A percentile compares a stretch with the other conserved stretches of the same genome.
Evolutionary conservation across 1,140 invertebrate genomes (phyloP).

Genomic region (Babylonia areolata): DNA sequence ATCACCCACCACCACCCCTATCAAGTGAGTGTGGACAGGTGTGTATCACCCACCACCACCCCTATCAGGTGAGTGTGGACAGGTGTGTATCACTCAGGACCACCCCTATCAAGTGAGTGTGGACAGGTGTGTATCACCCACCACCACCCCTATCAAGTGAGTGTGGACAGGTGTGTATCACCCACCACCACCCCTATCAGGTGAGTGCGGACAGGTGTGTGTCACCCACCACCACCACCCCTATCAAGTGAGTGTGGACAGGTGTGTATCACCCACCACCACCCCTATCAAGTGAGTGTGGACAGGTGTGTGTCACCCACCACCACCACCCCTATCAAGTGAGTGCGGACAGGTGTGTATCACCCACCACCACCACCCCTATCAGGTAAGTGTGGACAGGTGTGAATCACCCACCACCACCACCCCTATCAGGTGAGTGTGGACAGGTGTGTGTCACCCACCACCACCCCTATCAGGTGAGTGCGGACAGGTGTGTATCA

Average conservation of each 20-base stretch:
- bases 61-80: not conserved
- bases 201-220: too few species aligned
- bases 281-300: not conserved
- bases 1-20: not conserved
- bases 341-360: too few species aligned
- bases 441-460: too few species aligned
- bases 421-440: not conserved
- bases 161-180: too few species aligned
- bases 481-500: too few species aligned
- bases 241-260: constrained; percentile 63
- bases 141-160: not conserved
- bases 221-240: constrained; percentile 65
- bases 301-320: too few species aligned
- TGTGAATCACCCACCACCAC: not conserved
- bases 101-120: constrained; percentile 71
- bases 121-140: not conserved
- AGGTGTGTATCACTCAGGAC: constrained; percentile 46
- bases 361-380: constrained; percentile 67
- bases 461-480: not conserved
- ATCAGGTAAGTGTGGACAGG: constrained; percentile 59
- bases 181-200: not conserved
- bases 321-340: not conserved
- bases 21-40: not conserved
- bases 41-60: too few species aligned
- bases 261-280: not conserved